Conservation (phyloP, 2,888 invertebrate species). For the Plebejus melissa region DNA sequence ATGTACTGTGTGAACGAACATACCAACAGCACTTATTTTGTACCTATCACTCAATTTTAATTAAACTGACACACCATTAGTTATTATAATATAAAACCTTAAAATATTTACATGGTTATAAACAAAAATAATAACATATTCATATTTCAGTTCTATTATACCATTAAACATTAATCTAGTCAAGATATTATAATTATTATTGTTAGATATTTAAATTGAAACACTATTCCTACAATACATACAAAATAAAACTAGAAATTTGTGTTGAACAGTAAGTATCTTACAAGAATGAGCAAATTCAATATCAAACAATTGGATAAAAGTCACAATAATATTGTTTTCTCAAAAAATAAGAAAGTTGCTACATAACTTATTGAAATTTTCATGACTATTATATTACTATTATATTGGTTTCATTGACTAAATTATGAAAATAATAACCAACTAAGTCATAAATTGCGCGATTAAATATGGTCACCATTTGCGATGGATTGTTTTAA, state of each 20-base stretch:
- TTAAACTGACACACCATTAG: conserved; percentile 46
- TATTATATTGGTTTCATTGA: background rate
- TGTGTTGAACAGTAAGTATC: conserved; percentile 23
- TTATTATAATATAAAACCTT: conserved; percentile 55
- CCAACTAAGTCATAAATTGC: conserved; percentile 43
- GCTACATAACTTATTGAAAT: background rate
- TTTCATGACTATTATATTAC: too few species aligned
- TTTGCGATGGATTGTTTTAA: too few species aligned
- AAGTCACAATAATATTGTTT: background rate
- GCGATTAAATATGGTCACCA: conserved; percentile 34
- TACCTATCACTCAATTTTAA: conserved; percentile 5
- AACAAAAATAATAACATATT: conserved; percentile 39
- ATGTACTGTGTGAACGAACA: conserved; percentile 27
- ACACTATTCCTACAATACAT: conserved; percentile 23
- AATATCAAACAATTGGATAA: conserved; percentile 11
- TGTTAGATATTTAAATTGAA: conserved; percentile 25
- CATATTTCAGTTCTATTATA: conserved; percentile 40
- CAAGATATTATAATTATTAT: conserved; percentile 1
- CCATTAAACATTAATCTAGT: conserved; percentile 1
- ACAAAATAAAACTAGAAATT: conserved; percentile 23
- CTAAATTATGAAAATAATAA: conserved; percentile 20
- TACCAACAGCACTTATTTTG: conserved; percentile 11
- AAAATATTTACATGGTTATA: conserved; percentile 65
- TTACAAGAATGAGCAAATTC: conserved; percentile 27
- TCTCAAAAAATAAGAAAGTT: background rate